Base-by-base conservation (phyloP, 2,797 vertebrate species). In the Micrastur ruficollis region DNA sequence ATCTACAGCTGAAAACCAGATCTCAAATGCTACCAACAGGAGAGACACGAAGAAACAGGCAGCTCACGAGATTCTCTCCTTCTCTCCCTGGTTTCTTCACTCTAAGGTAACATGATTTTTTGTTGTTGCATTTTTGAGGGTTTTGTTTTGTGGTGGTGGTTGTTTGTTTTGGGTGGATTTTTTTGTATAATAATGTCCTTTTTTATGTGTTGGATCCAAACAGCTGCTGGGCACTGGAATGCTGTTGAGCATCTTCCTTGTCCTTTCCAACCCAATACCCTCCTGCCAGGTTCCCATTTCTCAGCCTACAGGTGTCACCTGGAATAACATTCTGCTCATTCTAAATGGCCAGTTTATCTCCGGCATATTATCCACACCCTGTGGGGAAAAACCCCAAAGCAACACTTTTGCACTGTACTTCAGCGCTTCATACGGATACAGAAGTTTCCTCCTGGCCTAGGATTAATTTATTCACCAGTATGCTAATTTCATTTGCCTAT, bases 401-500 rank as follows among this genome's bases (percentile, higher is more conserved):
- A 75, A 14, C 23, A 59, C 22, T 84, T 82, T 6, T 49, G 9
- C 58, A 44, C 70, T 59, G 23, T 55, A 74, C 34, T 90, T 73
- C 34, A 76, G 66, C 2, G 8, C 66, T 81, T 86, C 78, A 25
- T 19, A 47, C 2, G 50, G 44, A 84, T 34, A 71, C 15, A 80
- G 18, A 70, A 56, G 23, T 56, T 85, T 40, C 44, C 61, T 81
- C 25, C 68, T 81, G 26, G 50, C 88, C 23, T 47, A 5, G 49
- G 55, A 83, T 82, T 95, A 97, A 97, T 97, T 91, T 95, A 97
- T 96, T 95, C 86, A 86, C 94, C 71, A 65, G 13, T 95, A 97
- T 97, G 94, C 86, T 97, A 97, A 97, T 97, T 96, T 96, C 92
- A 97, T 96, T 96, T 97, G 95, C 91, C 95, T 84, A 40, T 86